phyloP scores from a whole-genome alignment of 2,888 invertebrate species.

The Drosophila macrospina region DNA sequence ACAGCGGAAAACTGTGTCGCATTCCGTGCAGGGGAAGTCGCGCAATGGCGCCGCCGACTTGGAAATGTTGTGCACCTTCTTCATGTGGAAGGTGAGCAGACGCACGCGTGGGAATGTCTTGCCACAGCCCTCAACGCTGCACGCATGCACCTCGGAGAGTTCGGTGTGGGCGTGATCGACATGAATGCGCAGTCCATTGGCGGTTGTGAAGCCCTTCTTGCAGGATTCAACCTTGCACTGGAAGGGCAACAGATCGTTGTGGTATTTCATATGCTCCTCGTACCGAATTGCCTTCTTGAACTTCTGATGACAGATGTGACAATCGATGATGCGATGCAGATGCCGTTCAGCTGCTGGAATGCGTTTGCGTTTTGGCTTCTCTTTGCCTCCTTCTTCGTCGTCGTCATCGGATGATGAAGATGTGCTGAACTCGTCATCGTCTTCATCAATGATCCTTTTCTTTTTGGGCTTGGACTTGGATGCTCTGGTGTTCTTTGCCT shows the following conservation, averaged over 20 bases:
- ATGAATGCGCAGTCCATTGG: constrained; percentile 79
- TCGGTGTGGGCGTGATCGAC: constrained; percentile 83
- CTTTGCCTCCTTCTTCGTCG: constrained; percentile 50
- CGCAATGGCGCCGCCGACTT: constrained; percentile 76
- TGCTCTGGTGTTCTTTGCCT: constrained; percentile 27
- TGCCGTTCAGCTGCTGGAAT: constrained; percentile 76
- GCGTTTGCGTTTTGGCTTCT: constrained; percentile 72
- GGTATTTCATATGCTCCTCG: constrained; percentile 83
- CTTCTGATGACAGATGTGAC: constrained; percentile 82
- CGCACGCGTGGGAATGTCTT: constrained; percentile 82
- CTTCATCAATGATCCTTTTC: constrained; percentile 36
- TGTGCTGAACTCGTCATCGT: constrained; percentile 46
- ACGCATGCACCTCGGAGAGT: constrained; percentile 77
- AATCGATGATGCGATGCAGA: constrained; percentile 80
- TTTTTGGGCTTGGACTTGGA: constrained; percentile 46
- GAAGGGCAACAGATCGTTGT: constrained; percentile 82
- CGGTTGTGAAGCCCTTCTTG: constrained; percentile 82
- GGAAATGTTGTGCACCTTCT: constrained; percentile 76
- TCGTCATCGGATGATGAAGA: constrained; percentile 51
- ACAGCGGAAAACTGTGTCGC: constrained; percentile 84
- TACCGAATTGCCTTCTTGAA: constrained; percentile 82
- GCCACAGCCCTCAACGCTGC: constrained; percentile 80
- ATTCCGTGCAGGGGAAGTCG: constrained; percentile 82
- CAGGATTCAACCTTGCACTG: constrained; percentile 82
- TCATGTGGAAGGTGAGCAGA: constrained; percentile 81